Conservation (phyloP, 2,888 invertebrate genomes). For the Catocala sponsa region DNA sequence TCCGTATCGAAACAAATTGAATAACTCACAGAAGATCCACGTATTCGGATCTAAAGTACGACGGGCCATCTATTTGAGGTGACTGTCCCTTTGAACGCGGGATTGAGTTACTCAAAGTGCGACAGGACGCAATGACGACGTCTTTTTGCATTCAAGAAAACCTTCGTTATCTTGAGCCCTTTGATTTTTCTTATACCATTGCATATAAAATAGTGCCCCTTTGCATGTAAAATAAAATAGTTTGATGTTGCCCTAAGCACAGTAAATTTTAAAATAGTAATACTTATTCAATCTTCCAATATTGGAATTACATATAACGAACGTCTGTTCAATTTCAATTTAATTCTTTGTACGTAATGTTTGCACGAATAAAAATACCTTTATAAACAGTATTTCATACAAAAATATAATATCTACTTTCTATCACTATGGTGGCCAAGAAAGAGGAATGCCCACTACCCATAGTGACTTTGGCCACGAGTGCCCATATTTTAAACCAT, state of each 20-base stretch:
- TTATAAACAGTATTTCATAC: no score
- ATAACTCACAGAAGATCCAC: conserved; percentile 84
- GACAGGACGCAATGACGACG: conserved; percentile 54
- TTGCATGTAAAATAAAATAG: conserved; percentile 3
- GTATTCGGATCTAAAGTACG: conserved; percentile 75
- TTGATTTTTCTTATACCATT: conserved; percentile 40
- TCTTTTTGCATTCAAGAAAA: conserved; percentile 51
- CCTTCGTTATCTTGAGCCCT: conserved; percentile 32
- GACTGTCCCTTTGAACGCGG: conserved; percentile 75
- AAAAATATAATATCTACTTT: no score
- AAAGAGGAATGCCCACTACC: no score
- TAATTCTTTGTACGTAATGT: no score
- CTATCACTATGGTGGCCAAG: no score
- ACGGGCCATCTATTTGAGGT: conserved; percentile 80
- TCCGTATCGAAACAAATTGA: conserved; percentile 78
- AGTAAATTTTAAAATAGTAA: no score
- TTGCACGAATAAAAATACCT: no score
- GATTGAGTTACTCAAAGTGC: conserved; percentile 71
- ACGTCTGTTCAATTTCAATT: no score
- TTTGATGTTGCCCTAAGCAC: neutral
- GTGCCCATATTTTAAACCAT: no score
- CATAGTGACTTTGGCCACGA: no score
- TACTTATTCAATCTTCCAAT: no score
- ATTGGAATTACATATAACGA: no score
- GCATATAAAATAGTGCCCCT: conserved; percentile 4